Evolutionary conservation across 2,888 invertebrate genomes (phyloP).

Genomic region (Neoitamus cyanurus): DNA sequence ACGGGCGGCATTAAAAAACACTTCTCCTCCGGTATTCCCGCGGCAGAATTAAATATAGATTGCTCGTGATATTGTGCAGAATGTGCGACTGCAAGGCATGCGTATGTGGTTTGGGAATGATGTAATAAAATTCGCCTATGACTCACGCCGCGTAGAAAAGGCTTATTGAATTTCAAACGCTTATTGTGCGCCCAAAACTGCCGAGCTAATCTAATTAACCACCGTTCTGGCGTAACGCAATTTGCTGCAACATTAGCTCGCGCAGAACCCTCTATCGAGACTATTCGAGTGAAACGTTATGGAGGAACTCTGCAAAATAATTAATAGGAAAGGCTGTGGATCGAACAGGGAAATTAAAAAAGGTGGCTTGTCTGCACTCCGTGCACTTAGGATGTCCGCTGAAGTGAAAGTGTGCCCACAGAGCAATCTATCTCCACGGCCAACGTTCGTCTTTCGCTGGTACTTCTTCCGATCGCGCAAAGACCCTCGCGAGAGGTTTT

Average conservation of each 20-base stretch:
- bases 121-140: conserved; percentile 3
- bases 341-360: conserved; percentile 9
- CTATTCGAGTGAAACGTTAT: conserved; percentile 14
- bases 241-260: neutral
- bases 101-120: neutral
- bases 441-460: neutral
- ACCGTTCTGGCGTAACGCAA: neutral
- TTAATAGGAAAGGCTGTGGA: neutral
- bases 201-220: neutral
- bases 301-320: neutral
- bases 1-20: neutral
- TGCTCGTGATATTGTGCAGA: conserved; percentile 2
- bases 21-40: neutral
- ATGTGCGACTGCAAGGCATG: neutral
- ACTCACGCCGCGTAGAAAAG: neutral
- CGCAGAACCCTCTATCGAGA: neutral
- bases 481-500: conserved; percentile 23
- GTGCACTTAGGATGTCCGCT: neutral
- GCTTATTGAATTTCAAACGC: neutral
- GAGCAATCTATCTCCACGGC: neutral
- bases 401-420: conserved; percentile 15
- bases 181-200: neutral
- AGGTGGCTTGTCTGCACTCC: neutral
- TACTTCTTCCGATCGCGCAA: neutral
- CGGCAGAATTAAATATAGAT: neutral